Conservation (phyloP, 53 echinoderm and acorn worm genomes). For the Pentamera pediparva region DNA sequence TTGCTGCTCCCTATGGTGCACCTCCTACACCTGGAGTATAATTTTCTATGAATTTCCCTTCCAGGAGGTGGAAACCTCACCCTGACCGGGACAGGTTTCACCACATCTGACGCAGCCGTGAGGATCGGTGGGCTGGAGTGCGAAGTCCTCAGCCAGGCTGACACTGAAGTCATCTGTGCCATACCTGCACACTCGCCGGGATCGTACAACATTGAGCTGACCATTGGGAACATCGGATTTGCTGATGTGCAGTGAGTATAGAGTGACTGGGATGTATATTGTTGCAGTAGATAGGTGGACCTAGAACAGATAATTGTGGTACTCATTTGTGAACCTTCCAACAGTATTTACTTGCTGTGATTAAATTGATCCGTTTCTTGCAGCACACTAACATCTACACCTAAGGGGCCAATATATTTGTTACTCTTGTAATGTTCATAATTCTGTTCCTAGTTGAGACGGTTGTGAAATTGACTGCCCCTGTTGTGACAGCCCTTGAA, state of each 20-base stretch:
- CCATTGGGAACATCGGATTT: slow-evolving; percentile 52
- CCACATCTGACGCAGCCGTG: slow-evolving; percentile 46
- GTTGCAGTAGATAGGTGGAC: too few species aligned
- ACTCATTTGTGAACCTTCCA: too few species aligned
- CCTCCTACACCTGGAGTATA: too few species aligned
- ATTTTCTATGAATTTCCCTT: not conserved
- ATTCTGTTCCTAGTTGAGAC: too few species aligned
- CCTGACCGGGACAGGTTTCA: slow-evolving; percentile 59
- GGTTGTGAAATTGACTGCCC: too few species aligned
- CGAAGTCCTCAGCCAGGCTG: slow-evolving; percentile 31
- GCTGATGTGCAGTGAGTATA: slow-evolving; percentile 51
- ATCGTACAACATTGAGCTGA: slow-evolving; percentile 31
- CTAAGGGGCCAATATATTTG: too few species aligned
- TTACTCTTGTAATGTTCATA: too few species aligned
- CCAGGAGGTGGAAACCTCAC: slow-evolving; percentile 66
- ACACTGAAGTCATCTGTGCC: slow-evolving; percentile 47
- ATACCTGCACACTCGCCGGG: slow-evolving; percentile 63
- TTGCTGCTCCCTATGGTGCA: not conserved
- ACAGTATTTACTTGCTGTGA: not conserved
- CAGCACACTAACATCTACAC: too few species aligned
- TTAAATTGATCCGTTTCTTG: not conserved
- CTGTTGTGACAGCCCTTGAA: too few species aligned
- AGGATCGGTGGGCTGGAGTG: slow-evolving; percentile 47
- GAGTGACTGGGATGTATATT: too few species aligned
- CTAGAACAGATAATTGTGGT: not conserved